Base-by-base conservation (phyloP, 1,140 invertebrate genomes). In the Drosophila paulistorum region DNA sequence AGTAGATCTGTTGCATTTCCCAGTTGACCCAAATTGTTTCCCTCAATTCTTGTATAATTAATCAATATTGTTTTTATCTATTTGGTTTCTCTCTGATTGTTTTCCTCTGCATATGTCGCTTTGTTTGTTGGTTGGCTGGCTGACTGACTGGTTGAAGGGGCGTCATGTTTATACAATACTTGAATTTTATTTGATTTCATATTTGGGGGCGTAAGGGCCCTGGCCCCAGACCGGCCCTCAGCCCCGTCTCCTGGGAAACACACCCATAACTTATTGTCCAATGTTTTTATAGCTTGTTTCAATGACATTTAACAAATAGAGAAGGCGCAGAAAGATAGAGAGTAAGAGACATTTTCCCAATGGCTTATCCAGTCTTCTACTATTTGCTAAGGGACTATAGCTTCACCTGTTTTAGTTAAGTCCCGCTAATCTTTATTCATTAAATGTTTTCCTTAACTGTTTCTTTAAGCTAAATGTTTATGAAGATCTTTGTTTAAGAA, bases 51-150 rank as follows among this genome's bases (percentile, higher is more conserved):
- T 70, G 61, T 73, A 68, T 72, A 86, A 86, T 82, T 79, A 69
- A 86, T 86, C 83, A 86, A 86, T 86, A 82, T 79, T 81, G 68
- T 66, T 69, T 64, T 68, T 65, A 85, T 71, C 57, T 65, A 68
- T 72, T 77, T 55, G 33, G 20, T 63, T 39, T 67, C 65, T 58
- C 17, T 48, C 45, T 33, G 41, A 65, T 79, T 76, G 48, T 67
- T 73, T 23, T 71, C 17, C 45, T 51, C 45, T 20, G 45, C 45
- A 51, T 51, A 51, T 51, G 45, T 51, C 45, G 17, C 45, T 70
- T 82, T 60, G 64, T 39, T 77, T 81, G 81, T 73, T 68, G 66
- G 76, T 33, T 30, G 23, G 17, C 61, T 68, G 48, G 51, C 20
- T 68, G 14, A 7, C 7, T 51, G 9, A n/a, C n/a, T 48, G 14